phyloP scores from a whole-genome alignment of 2,888 invertebrate species.

The Macrostomum cliftonense region DNA sequence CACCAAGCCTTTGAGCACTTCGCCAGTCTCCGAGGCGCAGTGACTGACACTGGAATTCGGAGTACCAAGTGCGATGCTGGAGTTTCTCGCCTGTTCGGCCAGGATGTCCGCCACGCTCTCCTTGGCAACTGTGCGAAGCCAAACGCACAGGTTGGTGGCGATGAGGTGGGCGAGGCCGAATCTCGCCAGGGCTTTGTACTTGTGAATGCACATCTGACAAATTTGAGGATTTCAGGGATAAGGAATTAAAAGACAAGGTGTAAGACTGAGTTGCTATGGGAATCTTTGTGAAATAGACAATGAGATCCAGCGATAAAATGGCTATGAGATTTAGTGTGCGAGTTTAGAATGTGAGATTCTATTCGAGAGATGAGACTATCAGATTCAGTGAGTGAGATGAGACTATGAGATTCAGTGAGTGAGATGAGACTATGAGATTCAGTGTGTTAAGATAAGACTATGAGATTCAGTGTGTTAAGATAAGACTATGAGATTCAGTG shows the following conservation, averaged over 20 bases:
- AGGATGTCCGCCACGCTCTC: conserved; percentile 68
- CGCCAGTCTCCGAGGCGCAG: conserved; percentile 16
- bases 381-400: not conserved
- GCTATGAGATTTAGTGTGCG: too few species aligned
- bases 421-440: too few species aligned
- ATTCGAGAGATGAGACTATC: conserved; percentile 7
- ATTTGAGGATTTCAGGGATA: too few species aligned
- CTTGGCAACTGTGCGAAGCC: conserved; percentile 79
- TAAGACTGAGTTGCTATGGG: too few species aligned
- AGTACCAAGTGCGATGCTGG: not conserved
- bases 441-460: too few species aligned
- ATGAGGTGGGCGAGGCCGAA: conserved; percentile 95
- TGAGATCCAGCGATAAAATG: too few species aligned
- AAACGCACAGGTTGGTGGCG: conserved; percentile 87
- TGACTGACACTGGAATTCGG: not conserved
- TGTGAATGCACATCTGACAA: conserved; percentile 80
- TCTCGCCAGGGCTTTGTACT: conserved; percentile 81
- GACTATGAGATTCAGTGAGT: not conserved
- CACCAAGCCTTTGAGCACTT: conserved; percentile 24
- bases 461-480: too few species aligned
- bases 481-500: too few species aligned
- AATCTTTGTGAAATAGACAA: too few species aligned
- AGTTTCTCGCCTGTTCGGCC: not conserved
- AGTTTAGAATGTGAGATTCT: too few species aligned
- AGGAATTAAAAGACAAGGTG: too few species aligned